These are phyloP conservation scores for Gymnobelideus leadbeateri DNA, from an alignment of 2,113 vertebrate genomes.

Conservation along the genomic window DNA sequence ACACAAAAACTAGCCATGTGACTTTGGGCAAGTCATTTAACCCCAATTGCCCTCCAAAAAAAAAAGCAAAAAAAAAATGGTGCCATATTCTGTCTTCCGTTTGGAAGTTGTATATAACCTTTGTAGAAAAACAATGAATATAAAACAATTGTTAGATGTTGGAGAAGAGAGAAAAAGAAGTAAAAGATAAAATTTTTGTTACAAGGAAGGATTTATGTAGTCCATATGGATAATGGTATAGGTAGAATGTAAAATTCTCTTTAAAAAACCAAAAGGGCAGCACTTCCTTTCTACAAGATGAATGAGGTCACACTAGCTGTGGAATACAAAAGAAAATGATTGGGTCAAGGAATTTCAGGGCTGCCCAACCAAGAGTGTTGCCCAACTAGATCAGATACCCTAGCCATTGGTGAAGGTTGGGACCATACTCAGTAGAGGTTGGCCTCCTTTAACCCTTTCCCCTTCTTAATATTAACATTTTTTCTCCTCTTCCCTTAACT, in stretches of 20 bases:
- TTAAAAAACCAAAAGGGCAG: neutral
- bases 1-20: too few species aligned
- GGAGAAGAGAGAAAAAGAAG: neutral
- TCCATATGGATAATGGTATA: fast-evolving
- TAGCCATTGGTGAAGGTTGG: neutral
- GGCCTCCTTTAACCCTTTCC: neutral
- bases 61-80: too few species aligned
- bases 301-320: neutral
- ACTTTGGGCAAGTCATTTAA: too few species aligned
- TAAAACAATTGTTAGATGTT: neutral
- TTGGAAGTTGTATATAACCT: neutral
- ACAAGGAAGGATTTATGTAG: neutral
- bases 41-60: too few species aligned
- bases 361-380: neutral
- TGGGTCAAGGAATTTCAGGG: neutral
- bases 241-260: neutral
- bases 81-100: neutral
- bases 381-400: neutral
- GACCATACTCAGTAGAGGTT: neutral
- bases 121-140: fast-evolving
- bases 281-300: neutral
- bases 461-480: neutral
- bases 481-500: neutral
- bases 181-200: neutral
- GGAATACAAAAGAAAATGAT: neutral